phyloP scores from a whole-genome alignment of 2,113 vertebrate species.

The Stegostoma tigrinum region DNA sequence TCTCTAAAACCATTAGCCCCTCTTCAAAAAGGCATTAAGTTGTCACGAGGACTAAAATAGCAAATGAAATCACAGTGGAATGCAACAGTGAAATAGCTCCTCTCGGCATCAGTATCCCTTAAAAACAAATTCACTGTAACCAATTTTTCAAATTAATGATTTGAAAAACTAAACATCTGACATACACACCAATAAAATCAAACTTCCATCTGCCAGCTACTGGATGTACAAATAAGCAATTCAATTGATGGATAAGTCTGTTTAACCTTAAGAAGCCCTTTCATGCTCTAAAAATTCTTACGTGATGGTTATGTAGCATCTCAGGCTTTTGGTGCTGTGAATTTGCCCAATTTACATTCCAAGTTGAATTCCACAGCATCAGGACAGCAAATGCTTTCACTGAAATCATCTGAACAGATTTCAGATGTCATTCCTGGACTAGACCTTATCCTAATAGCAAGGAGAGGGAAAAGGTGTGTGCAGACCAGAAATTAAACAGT shows the following conservation, averaged over 20 bases:
- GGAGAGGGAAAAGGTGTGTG: not conserved
- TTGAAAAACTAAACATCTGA: not conserved
- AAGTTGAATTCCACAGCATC: not conserved
- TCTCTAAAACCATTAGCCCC: slow-evolving; percentile 1
- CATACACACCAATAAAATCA: not conserved
- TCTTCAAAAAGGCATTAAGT: slow-evolving; percentile 17
- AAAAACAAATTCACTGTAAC: slow-evolving; percentile 20
- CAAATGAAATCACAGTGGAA: slow-evolving; percentile 13
- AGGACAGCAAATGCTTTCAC: not conserved
- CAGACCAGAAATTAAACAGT: not conserved
- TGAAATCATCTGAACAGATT: not conserved
- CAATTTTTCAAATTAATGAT: not conserved
- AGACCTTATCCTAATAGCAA: not conserved
- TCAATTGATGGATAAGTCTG: not conserved
- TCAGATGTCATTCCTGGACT: not conserved
- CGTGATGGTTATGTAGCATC: not conserved
- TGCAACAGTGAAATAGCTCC: not conserved
- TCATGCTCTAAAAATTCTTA: not conserved
- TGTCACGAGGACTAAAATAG: slow-evolving; percentile 10
- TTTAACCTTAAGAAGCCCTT: not conserved
- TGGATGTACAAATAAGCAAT: not conserved
- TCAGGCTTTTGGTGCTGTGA: not conserved
- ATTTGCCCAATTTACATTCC: not conserved
- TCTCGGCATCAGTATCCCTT: not conserved
- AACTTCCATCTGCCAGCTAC: not conserved